Percentiles rank a stretch among this genome's conserved stretches.
phyloP scores from a whole-genome alignment of 2,888 invertebrate genomes.

The Arge pagana region DNA sequence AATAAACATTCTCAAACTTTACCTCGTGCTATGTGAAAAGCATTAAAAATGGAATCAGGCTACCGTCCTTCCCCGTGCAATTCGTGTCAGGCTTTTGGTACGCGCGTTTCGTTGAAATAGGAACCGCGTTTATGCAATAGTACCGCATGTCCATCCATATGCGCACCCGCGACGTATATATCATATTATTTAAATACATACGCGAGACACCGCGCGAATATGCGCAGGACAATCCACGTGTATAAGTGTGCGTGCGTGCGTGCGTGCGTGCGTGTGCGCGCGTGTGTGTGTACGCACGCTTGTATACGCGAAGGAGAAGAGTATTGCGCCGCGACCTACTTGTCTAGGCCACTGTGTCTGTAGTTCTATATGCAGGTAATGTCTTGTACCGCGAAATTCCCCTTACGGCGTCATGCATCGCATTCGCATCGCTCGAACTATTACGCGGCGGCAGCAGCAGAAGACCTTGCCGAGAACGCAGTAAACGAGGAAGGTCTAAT shows the following conservation, averaged over 20 bases:
- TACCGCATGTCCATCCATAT: conserved; percentile 28
- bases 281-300: conserved; percentile 24
- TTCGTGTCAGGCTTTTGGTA: too few relatives aligned
- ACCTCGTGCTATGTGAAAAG: too few relatives aligned
- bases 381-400: conserved; percentile 30
- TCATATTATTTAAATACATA: conserved; percentile 29
- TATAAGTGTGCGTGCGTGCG: conserved; percentile 15
- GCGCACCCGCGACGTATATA: not conserved
- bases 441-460: too few relatives aligned
- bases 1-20: too few relatives aligned
- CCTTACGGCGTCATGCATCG: conserved; percentile 22
- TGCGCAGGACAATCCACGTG: too few relatives aligned
- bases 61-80: too few relatives aligned
- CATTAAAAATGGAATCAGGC: too few relatives aligned
- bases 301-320: conserved; percentile 33
- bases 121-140: conserved; percentile 46
- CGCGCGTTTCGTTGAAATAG: conserved; percentile 35
- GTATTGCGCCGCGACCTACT: conserved; percentile 56
- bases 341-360: conserved; percentile 55
- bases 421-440: conserved; percentile 1
- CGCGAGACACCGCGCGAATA: not conserved
- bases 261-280: conserved; percentile 10
- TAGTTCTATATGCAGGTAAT: conserved; percentile 43
- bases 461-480: too few relatives aligned
- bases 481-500: too few relatives aligned